Conservation (phyloP, 1,140 invertebrate species). For the Neodiprion pinetum region DNA sequence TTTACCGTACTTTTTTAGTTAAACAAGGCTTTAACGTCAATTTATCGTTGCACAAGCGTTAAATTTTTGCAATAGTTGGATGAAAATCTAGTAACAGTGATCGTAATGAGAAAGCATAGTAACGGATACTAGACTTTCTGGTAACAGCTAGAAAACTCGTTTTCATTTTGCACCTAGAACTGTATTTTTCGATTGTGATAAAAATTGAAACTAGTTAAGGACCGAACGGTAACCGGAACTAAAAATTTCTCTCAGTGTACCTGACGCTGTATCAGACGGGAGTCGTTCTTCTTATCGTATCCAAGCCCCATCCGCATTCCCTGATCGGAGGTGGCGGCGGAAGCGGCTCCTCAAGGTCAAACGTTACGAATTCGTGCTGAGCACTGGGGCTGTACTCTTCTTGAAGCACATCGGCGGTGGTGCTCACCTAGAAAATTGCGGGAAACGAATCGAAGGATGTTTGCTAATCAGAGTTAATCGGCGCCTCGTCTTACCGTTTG, state of each 20-base stretch:
- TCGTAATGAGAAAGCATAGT: too few species aligned
- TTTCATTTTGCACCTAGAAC: too few species aligned
- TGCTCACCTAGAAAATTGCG: slow-evolving; percentile 53
- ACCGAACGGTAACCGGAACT: too few species aligned
- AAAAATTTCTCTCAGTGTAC: slow-evolving; percentile 28
- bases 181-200: too few species aligned
- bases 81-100: too few species aligned
- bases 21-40: too few species aligned
- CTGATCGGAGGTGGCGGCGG: slow-evolving; percentile 51
- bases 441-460: background rate
- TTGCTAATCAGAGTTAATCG: background rate
- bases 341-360: slow-evolving; percentile 57
- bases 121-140: too few species aligned
- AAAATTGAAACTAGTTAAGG: too few species aligned
- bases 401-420: slow-evolving; percentile 63
- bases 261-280: slow-evolving; percentile 63
- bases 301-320: slow-evolving; percentile 52
- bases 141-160: too few species aligned
- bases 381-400: slow-evolving; percentile 55
- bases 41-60: too few species aligned
- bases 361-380: slow-evolving; percentile 59
- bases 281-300: slow-evolving; percentile 61
- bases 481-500: slow-evolving; percentile 53
- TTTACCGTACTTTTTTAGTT: too few species aligned
- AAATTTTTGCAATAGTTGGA: too few species aligned